Percentiles rank a stretch among this genome's conserved stretches.
Conservation (phyloP, 1,140 invertebrate species). For the Aphelenchoides besseyi region DNA sequence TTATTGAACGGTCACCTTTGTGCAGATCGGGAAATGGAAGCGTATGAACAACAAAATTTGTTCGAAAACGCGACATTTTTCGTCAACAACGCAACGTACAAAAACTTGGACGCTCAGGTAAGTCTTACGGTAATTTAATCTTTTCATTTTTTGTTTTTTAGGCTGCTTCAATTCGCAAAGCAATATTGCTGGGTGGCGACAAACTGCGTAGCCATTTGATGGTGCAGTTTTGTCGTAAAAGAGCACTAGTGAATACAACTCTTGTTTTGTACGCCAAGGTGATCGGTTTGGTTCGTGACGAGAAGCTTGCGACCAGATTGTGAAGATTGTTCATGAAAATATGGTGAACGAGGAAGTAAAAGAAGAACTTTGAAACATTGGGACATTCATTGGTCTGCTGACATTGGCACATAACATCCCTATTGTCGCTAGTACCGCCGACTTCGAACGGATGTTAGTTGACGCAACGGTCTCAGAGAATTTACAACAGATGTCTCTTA, state of each 20-base stretch:
- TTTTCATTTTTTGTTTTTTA: too few species aligned
- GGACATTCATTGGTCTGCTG: not conserved
- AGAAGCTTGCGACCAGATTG: not conserved
- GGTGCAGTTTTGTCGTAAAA: not conserved
- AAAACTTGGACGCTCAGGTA: too few species aligned
- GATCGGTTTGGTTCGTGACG: not conserved
- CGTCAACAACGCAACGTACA: too few species aligned
- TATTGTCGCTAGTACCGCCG: not conserved
- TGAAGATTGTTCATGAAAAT: not conserved
- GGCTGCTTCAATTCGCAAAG: not conserved
- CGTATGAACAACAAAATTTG: too few species aligned
- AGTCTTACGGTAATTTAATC: too few species aligned
- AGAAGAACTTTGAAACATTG: not conserved
- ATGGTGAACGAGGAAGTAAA: not conserved
- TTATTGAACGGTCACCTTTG: too few species aligned
- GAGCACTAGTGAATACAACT: not conserved
- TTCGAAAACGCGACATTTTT: too few species aligned
- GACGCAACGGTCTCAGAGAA: not conserved
- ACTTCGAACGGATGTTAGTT: not conserved
- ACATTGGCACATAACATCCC: not conserved
- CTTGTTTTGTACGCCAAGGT: not conserved
- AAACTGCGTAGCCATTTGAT: not conserved
- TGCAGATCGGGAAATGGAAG: too few species aligned
- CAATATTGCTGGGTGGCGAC: not conserved
- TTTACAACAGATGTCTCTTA: not conserved